Conservation (phyloP, 2,797 vertebrate genomes). For the Pantherophis vulpinus region DNA sequence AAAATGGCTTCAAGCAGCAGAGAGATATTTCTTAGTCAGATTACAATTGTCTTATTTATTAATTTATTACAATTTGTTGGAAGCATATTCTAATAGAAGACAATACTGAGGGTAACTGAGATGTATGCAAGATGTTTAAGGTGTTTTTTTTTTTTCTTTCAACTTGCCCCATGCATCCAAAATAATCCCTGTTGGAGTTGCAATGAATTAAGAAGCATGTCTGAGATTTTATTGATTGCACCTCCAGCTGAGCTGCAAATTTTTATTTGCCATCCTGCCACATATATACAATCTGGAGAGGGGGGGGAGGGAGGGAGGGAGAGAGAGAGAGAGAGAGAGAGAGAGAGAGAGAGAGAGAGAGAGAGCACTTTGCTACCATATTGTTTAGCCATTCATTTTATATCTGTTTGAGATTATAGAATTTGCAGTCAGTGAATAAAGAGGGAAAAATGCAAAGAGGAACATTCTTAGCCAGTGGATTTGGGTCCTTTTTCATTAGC, state of each 20-base stretch:
- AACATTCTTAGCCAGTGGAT: slow-evolving; percentile 42
- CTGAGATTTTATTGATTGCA: slow-evolving; percentile 18
- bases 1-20: not conserved
- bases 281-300: slow-evolving; percentile 20
- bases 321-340: too few species aligned
- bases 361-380: not conserved
- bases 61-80: slow-evolving; percentile 10
- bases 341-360: too few species aligned
- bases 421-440: slow-evolving; percentile 58
- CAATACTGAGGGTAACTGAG: slow-evolving; percentile 13
- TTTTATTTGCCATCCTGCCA: slow-evolving; percentile 19
- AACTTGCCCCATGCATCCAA: slow-evolving; percentile 18
- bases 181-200: slow-evolving; percentile 8
- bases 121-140: slow-evolving; percentile 20
- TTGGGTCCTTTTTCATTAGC: not conserved
- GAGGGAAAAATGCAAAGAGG: slow-evolving; percentile 47
- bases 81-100: slow-evolving; percentile 25
- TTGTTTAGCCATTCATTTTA: slow-evolving; percentile 59
- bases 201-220: slow-evolving; percentile 24
- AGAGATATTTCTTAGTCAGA: slow-evolving; percentile 1
- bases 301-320: too few species aligned
- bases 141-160: slow-evolving; percentile 18
- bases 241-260: not conserved
- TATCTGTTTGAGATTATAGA: slow-evolving; percentile 55
- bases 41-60: not conserved